Evolutionary conservation across 1,140 invertebrate species (phyloP), one percentile per base, ranked within the genome.

Genomic region (Cydia strobilella): DNA sequence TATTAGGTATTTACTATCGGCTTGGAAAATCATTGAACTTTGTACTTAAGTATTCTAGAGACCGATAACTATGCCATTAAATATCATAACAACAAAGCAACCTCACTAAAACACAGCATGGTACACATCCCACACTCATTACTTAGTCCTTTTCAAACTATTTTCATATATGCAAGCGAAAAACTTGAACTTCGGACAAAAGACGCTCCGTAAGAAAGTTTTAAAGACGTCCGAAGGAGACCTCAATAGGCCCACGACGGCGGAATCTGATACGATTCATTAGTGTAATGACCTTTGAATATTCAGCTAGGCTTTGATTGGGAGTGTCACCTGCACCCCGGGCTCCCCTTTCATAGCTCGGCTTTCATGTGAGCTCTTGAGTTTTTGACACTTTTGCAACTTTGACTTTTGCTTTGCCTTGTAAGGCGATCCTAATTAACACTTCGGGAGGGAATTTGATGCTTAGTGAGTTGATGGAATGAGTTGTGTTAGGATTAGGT

Each of bases 251-350:
- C 76, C 79, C 78, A 80, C 75, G 82, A 78, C 80, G 81, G 74
- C 78, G 81, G 81, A 88, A 93, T 91, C 91, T 89, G 93, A 93
- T 93, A 93, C 86, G 93, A 92, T 93, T 93, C 91, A 93, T 93
- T 93, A 93, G 83, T 84, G 84, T 90, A 92, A 93, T 88, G 91
- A 90, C 80, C 84, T 91, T 90, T 93, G 90, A 93, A 93, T 93
- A 91, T 91, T 93, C 91, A 85, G 84, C 75, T 72, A 74, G 80
- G 79, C 86, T 90, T 89, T 92, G 91, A 93, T 93, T 79, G 84
- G 79, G 86, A 84, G 83, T 87, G 89, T 86, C 79, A 81, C 81
- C 76, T 78, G 75, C 76, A 76, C 80, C 80, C 76, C 76, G 42
- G 27, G 63, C 74, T 79, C 54, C 18, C 54, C 54, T 82, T 83